Base-by-base conservation (phyloP, 37 sponge, comb jelly and placozoan genomes). In the Haliclona indistincta region DNA sequence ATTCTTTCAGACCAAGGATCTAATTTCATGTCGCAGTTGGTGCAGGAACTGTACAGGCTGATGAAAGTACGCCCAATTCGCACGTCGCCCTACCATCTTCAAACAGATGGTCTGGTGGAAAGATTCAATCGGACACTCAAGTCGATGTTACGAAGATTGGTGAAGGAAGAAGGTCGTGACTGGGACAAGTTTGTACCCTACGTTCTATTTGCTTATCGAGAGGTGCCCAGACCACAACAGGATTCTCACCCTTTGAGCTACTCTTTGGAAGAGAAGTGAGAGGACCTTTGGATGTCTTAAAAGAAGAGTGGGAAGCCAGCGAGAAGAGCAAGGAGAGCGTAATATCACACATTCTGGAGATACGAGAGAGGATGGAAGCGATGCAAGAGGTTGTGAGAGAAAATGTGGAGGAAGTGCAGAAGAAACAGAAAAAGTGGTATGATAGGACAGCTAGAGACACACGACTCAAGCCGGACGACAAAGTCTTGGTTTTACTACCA, bases 241-340 rank as follows among this genome's bases (percentile, higher is more conserved):
- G 84, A 0, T 84, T 84, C 23, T 67, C 77, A 25, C 84, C 84
- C 38, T 85, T 85, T 55, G 86, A 85, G 60, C 45, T 85, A 34
- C 30, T 85, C 37, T 85, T 55, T 75, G 76, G 84, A 0, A 44
- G 70, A 3, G 33, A 5, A 13, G 77, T 75, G 19, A 60, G 77
- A 11, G 86, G 86, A 44, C 71, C 63, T 11, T 38, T 80, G 40
- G 71, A 47, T 49, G n/a, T 70, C 26, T 25, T 70, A 26, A 70
- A 70, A 32, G 71, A 70, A 51, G 33, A 8, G 10, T 70, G 71
- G 71, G 43, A 70, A 51, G 33, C 71, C 53, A 70, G 33, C 28
- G 23, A 2, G 54, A 35, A 49, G 49, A 49, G 71, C 43, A 30
- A 25, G 29, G 71, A 70, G 54, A 49, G 53, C 43, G 71, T 70